phyloP scores from a whole-genome alignment of 2,797 vertebrate genomes.

The Gila robusta region DNA sequence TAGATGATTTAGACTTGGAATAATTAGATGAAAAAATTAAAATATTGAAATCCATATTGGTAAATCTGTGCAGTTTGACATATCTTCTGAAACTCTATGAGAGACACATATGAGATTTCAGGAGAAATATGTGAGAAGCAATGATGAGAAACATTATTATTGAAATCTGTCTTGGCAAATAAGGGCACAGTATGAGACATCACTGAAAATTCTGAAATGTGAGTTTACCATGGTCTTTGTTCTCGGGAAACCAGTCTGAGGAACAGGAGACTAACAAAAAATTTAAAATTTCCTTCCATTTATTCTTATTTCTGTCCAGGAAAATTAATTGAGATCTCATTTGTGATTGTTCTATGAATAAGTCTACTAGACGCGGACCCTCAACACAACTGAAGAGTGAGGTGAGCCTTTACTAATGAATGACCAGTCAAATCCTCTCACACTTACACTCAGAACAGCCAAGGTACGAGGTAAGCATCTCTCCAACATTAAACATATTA shows the following conservation, averaged over 20 bases:
- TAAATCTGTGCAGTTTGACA: neutral
- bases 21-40: too few relatives aligned
- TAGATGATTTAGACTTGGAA: neutral
- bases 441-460: neutral
- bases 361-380: neutral
- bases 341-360: neutral
- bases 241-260: neutral
- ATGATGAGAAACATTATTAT: neutral
- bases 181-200: neutral
- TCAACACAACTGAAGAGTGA: neutral
- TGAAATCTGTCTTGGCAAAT: neutral
- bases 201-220: neutral
- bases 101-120: neutral
- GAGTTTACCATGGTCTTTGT: neutral
- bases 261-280: neutral
- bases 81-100: neutral
- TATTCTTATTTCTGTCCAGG: neutral
- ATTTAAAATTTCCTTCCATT: neutral
- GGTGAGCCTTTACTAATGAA: neutral
- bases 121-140: neutral
- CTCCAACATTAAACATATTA: conserved; percentile 10
- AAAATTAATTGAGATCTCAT: neutral
- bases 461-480: neutral
- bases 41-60: neutral
- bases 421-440: neutral